Base-by-base conservation (phyloP, 2,797 vertebrate species). In the Valencia hispanica region DNA sequence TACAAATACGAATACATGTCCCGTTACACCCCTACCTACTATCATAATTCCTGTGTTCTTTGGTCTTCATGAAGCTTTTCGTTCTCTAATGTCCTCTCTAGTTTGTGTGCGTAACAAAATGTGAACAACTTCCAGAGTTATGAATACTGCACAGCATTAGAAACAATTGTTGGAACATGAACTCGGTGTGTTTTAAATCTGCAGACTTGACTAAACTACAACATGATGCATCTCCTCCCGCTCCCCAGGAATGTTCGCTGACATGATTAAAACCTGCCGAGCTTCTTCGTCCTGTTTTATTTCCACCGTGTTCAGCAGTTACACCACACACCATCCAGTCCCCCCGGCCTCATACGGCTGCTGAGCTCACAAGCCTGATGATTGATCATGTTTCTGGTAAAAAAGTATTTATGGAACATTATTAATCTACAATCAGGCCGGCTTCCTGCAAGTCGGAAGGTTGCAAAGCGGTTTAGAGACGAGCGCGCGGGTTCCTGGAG, bases 261-360 rank as follows among this genome's bases (percentile, higher is more conserved):
- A 61, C 68, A 32, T 59, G 65, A 77, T 82, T 76, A 78, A 78
- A 79, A 66, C 61, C 85, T 68, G 74, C 79, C 81, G 68, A 50
- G 41, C 0, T 65, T 1, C 22, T 63, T 69, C 30, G 27, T 70
- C 48, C 57, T 50, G 0, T 15, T 63, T 59, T 61, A 17, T 75
- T 77, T 55, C 70, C 75, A 18, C 59, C 0, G n/a, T 75, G 72
- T 81, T 87, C 84, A 79, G 84, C 80, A 79, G 68, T 53, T 74
- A 66, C 55, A 39, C 43, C 57, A 5, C 27, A 10, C 32, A 68
- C 51, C 48, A 18, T 0, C 70, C 73, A 34, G 69, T n/a, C 74
- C 82, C 9, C 48, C 75, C 80, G 43, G 34, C 72, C 70, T 50
- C 12, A 9, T 25, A 2, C 51, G 39, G 66, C 59, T 71, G 89